These are phyloP conservation scores for Baccha elongata DNA, from an alignment of 2,888 invertebrate genomes.

Conservation along the genomic window DNA sequence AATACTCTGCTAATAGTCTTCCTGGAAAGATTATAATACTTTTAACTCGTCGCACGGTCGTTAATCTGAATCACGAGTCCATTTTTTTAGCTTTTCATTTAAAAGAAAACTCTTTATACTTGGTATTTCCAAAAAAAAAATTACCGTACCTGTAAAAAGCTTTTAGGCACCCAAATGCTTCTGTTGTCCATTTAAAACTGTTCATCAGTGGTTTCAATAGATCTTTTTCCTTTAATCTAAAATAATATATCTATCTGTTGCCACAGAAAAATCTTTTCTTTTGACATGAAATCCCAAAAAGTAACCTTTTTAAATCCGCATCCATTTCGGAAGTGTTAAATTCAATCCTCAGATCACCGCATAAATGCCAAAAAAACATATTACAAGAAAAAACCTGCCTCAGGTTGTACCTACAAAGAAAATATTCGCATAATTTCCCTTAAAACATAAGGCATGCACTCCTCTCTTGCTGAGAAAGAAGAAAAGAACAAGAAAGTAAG, in stretches of 20 bases:
- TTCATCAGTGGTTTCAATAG: not conserved
- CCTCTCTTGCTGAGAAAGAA: too few species aligned
- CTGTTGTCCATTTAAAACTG: not conserved
- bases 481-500: not conserved
- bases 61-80: not conserved
- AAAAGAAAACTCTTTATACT: not conserved
- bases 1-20: too few species aligned
- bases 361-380: conserved; percentile 25
- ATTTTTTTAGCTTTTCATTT: not conserved
- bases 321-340: not conserved
- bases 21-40: too few species aligned
- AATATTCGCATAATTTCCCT: conserved; percentile 50
- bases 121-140: not conserved
- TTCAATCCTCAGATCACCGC: not conserved
- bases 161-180: not conserved
- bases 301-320: not conserved
- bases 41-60: not conserved
- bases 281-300: not conserved
- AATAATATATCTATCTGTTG: too few species aligned
- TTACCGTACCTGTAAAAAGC: not conserved
- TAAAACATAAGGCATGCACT: conserved; percentile 20
- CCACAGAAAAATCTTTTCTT: not conserved
- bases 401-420: conserved; percentile 15
- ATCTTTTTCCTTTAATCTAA: not conserved
- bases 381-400: conserved; percentile 6